Conservation (phyloP, 2,888 invertebrate species). For the Meteorus cinctellus region DNA sequence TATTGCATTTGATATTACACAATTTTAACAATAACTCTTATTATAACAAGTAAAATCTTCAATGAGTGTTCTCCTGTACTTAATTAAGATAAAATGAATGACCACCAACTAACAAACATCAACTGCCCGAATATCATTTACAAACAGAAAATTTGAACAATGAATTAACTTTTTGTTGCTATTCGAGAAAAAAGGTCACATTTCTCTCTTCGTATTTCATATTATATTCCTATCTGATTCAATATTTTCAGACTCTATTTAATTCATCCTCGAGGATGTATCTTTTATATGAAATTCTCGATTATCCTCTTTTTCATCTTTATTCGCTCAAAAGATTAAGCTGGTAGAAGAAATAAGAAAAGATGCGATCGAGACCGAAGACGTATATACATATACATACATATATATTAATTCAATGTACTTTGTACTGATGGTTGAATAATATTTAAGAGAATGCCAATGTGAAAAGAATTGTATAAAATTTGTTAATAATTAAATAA, state of each 20-base stretch:
- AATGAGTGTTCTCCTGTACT: background rate
- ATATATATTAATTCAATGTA: background rate
- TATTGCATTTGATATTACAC: background rate
- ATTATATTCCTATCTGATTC: background rate
- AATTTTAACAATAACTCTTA: background rate
- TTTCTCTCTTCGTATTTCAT: background rate
- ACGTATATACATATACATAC: background rate
- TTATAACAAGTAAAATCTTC: background rate
- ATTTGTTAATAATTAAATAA: slow-evolving; percentile 68
- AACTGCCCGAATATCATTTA: background rate
- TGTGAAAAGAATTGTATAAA: slow-evolving; percentile 56
- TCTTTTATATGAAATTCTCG: background rate
- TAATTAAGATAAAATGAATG: background rate
- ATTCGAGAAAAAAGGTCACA: background rate
- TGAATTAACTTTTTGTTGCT: background rate
- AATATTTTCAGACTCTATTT: background rate
- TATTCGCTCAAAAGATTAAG: background rate
- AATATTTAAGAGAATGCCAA: slow-evolving; percentile 61
- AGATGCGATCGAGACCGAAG: background rate
- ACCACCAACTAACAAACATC: background rate
- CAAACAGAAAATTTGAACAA: background rate
- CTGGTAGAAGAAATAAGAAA: background rate
- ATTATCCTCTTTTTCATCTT: background rate
- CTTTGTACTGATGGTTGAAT: slow-evolving; percentile 59
- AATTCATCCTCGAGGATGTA: background rate